Conservation (phyloP, 2,888 invertebrate species). For the Slavum lentiscoides region DNA sequence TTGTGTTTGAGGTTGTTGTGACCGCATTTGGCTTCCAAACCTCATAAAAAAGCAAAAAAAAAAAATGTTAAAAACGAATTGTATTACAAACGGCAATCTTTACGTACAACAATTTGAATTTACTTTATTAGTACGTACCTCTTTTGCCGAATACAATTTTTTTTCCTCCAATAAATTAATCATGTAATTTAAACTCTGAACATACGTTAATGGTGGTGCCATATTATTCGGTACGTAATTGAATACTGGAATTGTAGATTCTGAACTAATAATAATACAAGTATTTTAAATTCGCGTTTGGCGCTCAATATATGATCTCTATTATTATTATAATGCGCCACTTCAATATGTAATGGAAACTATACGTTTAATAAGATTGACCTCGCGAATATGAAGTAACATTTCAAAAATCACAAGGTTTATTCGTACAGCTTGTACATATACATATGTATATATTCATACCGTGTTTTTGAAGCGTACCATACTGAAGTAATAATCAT, state of each 20-base stretch:
- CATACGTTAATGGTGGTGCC: not conserved
- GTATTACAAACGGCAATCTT: no score
- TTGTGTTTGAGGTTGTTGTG: not conserved
- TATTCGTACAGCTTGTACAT: no score
- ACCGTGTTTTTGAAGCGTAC: slow-evolving; percentile 25
- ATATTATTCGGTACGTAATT: slow-evolving; percentile 10
- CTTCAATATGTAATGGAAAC: no score
- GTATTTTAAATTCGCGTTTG: no score
- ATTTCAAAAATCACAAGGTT: no score
- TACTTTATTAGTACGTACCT: not conserved
- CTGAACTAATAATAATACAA: slow-evolving; percentile 8
- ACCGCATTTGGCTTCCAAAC: not conserved
- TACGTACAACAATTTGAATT: no score
- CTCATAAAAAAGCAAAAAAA: not conserved
- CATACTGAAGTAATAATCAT: slow-evolving; percentile 33
- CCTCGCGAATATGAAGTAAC: no score
- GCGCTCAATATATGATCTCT: no score
- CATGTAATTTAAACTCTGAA: not conserved
- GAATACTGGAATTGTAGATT: slow-evolving; percentile 26
- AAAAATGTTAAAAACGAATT: not conserved
- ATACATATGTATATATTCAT: not conserved
- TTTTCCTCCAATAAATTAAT: not conserved
- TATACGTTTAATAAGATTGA: no score
- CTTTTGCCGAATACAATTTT: not conserved
- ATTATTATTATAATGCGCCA: no score